phyloP scores from a whole-genome alignment of 1,140 invertebrate genomes.

The Bombus soroeensis region DNA sequence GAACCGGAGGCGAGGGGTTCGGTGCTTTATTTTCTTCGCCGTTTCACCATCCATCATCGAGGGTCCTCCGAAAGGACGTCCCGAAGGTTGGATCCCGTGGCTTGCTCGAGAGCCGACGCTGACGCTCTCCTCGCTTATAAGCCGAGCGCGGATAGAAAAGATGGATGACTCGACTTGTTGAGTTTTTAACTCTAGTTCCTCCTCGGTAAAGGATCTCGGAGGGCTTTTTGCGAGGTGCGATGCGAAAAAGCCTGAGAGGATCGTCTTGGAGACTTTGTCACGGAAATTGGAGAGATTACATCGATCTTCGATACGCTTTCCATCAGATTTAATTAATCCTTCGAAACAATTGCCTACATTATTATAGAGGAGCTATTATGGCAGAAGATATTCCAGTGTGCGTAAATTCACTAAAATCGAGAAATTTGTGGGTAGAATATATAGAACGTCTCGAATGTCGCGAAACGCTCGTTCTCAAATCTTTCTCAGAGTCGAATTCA shows the following conservation, averaged over 20 bases:
- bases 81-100: constrained; percentile 16
- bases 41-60: constrained; percentile 68
- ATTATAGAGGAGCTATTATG: too few relatives aligned
- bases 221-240: background rate
- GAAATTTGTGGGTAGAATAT: too few relatives aligned
- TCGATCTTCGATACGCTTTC: background rate
- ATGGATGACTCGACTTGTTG: constrained; percentile 53
- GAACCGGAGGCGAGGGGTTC: constrained; percentile 22
- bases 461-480: too few relatives aligned
- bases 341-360: background rate
- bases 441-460: too few relatives aligned
- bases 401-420: too few relatives aligned
- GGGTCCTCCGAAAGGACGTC: constrained; percentile 50
- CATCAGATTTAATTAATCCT: background rate
- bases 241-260: too few relatives aligned
- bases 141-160: constrained; percentile 55
- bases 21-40: constrained; percentile 68
- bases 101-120: background rate
- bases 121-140: constrained; percentile 43
- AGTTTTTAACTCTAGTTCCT: constrained; percentile 52
- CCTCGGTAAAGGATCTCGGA: background rate
- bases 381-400: too few relatives aligned
- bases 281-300: background rate
- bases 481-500: too few relatives aligned
- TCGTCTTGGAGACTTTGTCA: background rate